Base-by-base conservation (phyloP, 30 jellyfish, hydroid and myxozoan species). In the Hydractinia symbiolongicarpus region DNA sequence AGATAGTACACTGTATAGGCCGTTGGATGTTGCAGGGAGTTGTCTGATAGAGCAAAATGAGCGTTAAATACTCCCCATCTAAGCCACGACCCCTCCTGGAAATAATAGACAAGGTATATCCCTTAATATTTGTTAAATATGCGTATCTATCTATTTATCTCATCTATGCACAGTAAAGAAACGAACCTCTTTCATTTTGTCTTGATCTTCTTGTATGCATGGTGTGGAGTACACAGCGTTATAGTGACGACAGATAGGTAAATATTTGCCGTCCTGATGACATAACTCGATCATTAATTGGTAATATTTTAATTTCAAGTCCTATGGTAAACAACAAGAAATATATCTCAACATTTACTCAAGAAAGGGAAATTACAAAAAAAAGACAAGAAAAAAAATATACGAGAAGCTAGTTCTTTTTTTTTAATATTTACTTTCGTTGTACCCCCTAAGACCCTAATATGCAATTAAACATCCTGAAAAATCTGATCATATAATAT, bases 261-360 rank as follows among this genome's bases (percentile, higher is more conserved):
- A 87, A 77, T 82, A 81, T 61, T 91, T 84, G 15, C 88, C 79
- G 15, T 91, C 98, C 64, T 81, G 80, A 40, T 79, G 95, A 61
- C 98, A 89, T 16, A 91, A 78, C 84, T 86, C 95, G 13, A 93
- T 93, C 99, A 93, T 93, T 67, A 88, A 84, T 61, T 88, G 88
- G 86, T 88, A 87, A 75, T 83, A 93, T 61, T 88, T 93, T 86
- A 93, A 79, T 72, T 93, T 93, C 89, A 93, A 76, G 60, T 84
- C 99, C 99, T 93, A 50, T 8, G 67, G 70, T 19, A 53, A 81
- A 77, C 13, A 13, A 64, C 9, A 13, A 64, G 40, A 64, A 13
- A 64, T n/a, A 4, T 1, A 13, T 9, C 40, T 13, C 40, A 7
- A 64, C 4, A 6, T 44, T 6, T 64, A 13, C 44, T 30, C 44